phyloP scores from a whole-genome alignment of 2,888 invertebrate genomes.

The Nephrotoma guestfalica region DNA sequence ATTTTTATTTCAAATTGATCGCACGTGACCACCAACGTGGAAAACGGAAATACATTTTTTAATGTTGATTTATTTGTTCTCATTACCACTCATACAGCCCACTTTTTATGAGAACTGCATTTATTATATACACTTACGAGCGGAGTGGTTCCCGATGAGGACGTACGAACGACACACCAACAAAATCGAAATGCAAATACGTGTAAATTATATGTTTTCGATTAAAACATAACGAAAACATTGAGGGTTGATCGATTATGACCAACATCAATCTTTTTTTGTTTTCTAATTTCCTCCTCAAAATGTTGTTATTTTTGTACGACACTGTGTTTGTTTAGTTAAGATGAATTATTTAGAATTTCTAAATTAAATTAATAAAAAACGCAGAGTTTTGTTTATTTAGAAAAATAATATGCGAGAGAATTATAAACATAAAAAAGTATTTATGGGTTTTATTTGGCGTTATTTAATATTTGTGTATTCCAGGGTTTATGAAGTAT shows the following conservation, averaged over 20 bases:
- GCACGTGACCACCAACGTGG: neutral
- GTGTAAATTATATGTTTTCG: neutral
- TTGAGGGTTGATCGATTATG: neutral
- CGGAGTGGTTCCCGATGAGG: neutral
- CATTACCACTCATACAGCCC: neutral
- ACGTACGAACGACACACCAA: neutral
- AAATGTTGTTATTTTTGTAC: neutral
- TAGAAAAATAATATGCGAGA: neutral
- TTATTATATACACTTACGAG: neutral
- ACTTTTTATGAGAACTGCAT: neutral
- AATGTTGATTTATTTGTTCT: neutral
- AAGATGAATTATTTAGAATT: neutral
- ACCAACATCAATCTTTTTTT: neutral
- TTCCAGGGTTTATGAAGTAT: no score
- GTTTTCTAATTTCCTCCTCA: neutral
- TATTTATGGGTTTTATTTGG: neutral
- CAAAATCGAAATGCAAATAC: neutral
- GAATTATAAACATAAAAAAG: neutral
- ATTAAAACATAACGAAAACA: neutral
- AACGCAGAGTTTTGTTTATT: neutral
- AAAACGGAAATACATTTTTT: neutral
- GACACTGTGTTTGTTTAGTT: neutral
- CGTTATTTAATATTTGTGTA: no score
- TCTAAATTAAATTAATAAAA: neutral
- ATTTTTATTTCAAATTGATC: neutral